A percentile compares a stretch with the other conserved stretches of the same genome.
Evolutionary conservation across 37 sponge, comb jelly and placozoan species (phyloP).

Genomic region (Hexactinellida sp.): DNA sequence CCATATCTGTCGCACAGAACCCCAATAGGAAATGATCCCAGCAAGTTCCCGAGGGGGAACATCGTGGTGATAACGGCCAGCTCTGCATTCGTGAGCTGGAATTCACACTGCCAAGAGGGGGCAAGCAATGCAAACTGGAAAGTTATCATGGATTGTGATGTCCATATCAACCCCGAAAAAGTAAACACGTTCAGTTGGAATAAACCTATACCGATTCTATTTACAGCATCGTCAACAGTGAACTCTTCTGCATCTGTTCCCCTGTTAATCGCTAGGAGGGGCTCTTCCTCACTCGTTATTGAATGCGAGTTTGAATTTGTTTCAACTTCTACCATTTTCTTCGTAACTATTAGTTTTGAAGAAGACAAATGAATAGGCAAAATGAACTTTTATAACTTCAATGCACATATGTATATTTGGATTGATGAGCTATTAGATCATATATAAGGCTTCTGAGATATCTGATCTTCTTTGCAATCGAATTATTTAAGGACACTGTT

Average conservation of each 20-base stretch:
- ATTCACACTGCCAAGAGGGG: not conserved
- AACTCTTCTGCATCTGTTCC: not conserved
- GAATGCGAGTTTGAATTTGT: no score
- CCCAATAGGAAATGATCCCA: not conserved
- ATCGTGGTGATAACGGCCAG: not conserved
- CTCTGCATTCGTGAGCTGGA: not conserved
- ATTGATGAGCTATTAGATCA: no score
- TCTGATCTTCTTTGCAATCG: no score
- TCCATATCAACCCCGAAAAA: not conserved
- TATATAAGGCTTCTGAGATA: no score
- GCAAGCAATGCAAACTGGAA: not conserved
- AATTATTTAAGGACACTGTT: no score
- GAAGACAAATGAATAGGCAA: no score
- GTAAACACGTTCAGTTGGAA: not conserved
- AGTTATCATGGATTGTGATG: not conserved
- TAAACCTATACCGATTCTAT: not conserved
- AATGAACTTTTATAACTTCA: no score
- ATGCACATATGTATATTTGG: no score
- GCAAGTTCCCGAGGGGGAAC: not conserved
- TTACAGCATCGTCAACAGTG: not conserved
- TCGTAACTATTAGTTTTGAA: no score
- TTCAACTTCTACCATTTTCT: no score
- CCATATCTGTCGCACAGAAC: not conserved
- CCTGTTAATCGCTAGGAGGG: not conserved
- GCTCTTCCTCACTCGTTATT: not conserved